Evolutionary conservation across 2,797 vertebrate species (phyloP), one percentile per base, ranked within the genome.

Genomic region (Eulemur albifrons): DNA sequence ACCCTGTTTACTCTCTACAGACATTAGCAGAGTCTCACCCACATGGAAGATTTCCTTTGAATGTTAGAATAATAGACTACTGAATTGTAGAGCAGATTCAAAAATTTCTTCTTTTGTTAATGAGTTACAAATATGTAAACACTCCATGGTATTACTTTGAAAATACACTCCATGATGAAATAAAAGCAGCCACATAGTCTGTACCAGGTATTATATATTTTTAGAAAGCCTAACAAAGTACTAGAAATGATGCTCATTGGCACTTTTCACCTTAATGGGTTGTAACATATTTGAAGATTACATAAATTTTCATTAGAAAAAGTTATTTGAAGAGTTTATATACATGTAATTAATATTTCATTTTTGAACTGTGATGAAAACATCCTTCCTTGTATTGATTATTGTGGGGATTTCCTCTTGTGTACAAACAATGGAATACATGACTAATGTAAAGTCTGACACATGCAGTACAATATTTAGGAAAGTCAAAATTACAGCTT

Each of bases 401-500:
- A 27, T 91, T 54, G 7, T 65, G 50, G 21, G 9, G 6, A 93
- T 87, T 96, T 93, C 15, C 13, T 61, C 12, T 75, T 94, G 38
- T 90, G 45, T 93, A 85, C 11, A 93, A 97, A 93, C 35, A 85
- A 73, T 73, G 23, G 14, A 87, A 12, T 84, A 69, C 82, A 69
- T 96, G 35, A 69, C 43, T 83, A 54, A 50, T 87, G 35, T 87
- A 52, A 93, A 67, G 23, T 83, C 23, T 81, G 65, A 63, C 1
- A 38, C 23, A 67, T 40, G 6, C 59, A 82, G 32, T 70, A 6
- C 50, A 96, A 93, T 96, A 94, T 89, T 97, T 97, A 72, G 57
- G 87, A 81, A 95, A 93, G 45, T 75, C 20, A 72, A 35, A 96
- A 79, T 76, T 85, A 77, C 63, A 75, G 43, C 50, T 87, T 81